A percentile compares a stretch with the other conserved stretches of the same genome.
These are phyloP conservation scores for Brachyalestes nurse DNA, from an alignment of 2,797 vertebrate genomes.

Conservation along the genomic window DNA sequence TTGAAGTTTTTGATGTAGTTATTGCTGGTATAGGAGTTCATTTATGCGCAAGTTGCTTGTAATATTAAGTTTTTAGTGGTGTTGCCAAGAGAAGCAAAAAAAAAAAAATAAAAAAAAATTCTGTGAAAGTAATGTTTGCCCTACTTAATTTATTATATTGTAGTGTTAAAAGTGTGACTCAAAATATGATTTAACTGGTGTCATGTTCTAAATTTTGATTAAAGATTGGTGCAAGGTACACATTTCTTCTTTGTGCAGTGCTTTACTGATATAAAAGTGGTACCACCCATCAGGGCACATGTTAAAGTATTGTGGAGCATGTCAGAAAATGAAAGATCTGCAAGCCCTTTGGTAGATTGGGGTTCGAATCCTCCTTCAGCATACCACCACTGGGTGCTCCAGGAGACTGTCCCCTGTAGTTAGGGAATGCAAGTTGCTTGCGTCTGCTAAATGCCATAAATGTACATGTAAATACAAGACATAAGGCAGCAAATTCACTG, in stretches of 20 bases:
- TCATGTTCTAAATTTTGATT: constrained; percentile 48
- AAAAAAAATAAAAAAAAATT: background rate
- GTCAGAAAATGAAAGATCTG: background rate
- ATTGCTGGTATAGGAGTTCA: constrained; percentile 28
- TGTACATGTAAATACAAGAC: too few species aligned
- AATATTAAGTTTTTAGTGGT: constrained; percentile 28
- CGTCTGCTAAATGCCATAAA: too few species aligned
- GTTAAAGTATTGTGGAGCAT: background rate
- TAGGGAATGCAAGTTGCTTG: too few species aligned
- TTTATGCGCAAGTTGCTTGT: constrained; percentile 45
- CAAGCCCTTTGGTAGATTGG: background rate
- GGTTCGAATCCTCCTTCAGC: too few species aligned
- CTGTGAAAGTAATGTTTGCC: constrained; percentile 7
- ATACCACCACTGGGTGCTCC: too few species aligned
- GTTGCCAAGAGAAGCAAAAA: background rate
- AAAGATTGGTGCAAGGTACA: constrained; percentile 41
- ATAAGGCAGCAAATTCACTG: constrained; percentile 16
- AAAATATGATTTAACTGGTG: constrained; percentile 43
- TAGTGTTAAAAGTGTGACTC: constrained; percentile 30
- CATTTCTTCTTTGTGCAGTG: constrained; percentile 11
- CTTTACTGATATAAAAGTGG: background rate
- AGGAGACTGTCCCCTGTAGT: too few species aligned
- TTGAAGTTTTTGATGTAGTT: constrained; percentile 35
- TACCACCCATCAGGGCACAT: background rate
- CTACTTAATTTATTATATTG: constrained; percentile 24